phyloP scores from a whole-genome alignment of 2,113 vertebrate genomes.

The Dasyornis broadbenti region DNA sequence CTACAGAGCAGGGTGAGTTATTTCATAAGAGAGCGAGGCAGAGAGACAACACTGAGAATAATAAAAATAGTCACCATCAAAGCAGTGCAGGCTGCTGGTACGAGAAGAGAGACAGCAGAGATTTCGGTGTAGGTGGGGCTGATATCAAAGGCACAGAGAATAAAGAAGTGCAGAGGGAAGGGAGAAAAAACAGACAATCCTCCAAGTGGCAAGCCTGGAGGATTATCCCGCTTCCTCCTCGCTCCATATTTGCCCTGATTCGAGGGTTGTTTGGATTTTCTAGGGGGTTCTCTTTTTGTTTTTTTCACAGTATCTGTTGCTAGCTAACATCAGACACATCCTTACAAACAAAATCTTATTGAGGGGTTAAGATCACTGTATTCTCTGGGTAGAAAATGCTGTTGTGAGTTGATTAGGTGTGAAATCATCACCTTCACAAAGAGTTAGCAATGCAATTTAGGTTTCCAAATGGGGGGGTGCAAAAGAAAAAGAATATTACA shows the following conservation, averaged over 20 bases:
- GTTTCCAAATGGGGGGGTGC: accelerated
- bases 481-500: neutral
- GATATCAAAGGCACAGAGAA: neutral
- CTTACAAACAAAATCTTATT: neutral
- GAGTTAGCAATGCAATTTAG: neutral
- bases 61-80: slow-evolving; percentile 25
- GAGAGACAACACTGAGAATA: neutral
- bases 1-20: neutral
- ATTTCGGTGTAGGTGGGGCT: neutral
- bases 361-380: neutral
- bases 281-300: no score
- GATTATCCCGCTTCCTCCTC: neutral
- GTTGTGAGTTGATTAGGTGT: neutral
- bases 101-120: neutral
- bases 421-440: neutral
- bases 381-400: neutral
- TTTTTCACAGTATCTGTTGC: neutral
- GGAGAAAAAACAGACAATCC: neutral
- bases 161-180: neutral
- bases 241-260: neutral
- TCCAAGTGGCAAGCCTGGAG: neutral
- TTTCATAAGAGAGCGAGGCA: neutral
- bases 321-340: neutral
- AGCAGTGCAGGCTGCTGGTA: neutral
- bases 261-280: neutral